These are phyloP conservation scores for Pelecanus crispus DNA, from an alignment of 2,113 vertebrate species.

Conservation along the genomic window DNA sequence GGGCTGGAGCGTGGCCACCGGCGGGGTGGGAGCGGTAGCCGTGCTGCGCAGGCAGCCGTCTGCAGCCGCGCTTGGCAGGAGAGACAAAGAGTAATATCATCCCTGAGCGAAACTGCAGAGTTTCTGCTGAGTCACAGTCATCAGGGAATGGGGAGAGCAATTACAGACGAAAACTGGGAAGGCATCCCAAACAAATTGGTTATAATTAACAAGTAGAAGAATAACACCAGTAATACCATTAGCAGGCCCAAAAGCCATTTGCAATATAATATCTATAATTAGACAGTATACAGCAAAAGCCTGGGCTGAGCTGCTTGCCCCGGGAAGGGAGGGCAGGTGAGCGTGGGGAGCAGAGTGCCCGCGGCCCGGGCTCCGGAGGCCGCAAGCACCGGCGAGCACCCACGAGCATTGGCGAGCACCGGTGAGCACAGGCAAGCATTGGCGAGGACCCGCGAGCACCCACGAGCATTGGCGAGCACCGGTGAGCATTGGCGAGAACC, in stretches of 20 bases:
- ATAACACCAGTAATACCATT: conserved; percentile 47
- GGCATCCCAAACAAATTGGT: conserved; percentile 64
- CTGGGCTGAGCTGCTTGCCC: not conserved
- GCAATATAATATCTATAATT: conserved; percentile 54
- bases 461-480: not conserved
- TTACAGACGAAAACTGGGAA: conserved; percentile 59
- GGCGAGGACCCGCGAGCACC: rapidly evolving
- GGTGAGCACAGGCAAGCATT: not conserved
- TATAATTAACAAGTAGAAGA: conserved; percentile 56
- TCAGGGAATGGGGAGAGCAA: conserved; percentile 35
- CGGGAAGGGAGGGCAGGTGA: not conserved
- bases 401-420: too few relatives aligned
- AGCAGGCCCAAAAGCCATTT: conserved; percentile 53
- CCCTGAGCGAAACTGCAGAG: conserved; percentile 44
- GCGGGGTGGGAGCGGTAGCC: not conserved
- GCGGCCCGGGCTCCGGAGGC: rapidly evolving
- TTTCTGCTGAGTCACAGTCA: conserved; percentile 58
- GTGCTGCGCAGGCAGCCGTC: not conserved
- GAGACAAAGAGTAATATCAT: not conserved
- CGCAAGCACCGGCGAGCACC: not conserved
- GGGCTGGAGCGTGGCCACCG: not conserved
- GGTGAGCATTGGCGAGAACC: too few relatives aligned
- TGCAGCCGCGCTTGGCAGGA: not conserved
- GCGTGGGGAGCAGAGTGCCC: not conserved
- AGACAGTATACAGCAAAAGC: not conserved